These are phyloP conservation scores for Spondyliosoma cantharus DNA, from an alignment of 2,797 vertebrate species.

Conservation along the genomic window DNA sequence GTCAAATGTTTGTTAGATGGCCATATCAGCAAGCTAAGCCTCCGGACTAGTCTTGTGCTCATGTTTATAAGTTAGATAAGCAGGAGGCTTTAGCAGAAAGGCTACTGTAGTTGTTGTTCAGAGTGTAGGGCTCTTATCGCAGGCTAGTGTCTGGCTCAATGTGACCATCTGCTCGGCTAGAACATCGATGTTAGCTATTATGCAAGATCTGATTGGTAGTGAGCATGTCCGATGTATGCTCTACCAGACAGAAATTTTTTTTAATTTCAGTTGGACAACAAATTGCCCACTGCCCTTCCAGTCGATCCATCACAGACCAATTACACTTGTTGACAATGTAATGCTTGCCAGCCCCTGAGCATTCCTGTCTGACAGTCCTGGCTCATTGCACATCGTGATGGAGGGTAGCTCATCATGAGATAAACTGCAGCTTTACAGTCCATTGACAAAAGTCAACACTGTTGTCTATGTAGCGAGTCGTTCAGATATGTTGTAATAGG, in stretches of 20 bases:
- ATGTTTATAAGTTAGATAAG: background rate
- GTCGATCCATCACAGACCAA: constrained; percentile 49
- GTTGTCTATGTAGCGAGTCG: background rate
- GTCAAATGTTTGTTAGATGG: background rate
- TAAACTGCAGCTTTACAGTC: constrained; percentile 22
- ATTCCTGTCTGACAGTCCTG: constrained; percentile 38
- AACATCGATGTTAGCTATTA: too few relatives aligned
- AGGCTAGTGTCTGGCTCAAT: background rate
- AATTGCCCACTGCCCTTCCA: constrained; percentile 34
- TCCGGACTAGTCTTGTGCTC: background rate
- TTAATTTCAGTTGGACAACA: constrained; percentile 15
- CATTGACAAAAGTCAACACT: constrained; percentile 25
- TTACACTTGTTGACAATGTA: constrained; percentile 54
- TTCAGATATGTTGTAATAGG: background rate
- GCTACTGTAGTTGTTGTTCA: background rate
- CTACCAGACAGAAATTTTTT: background rate
- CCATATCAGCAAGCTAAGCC: background rate
- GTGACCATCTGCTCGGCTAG: too few relatives aligned
- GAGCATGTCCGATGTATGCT: too few relatives aligned
- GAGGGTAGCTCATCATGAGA: constrained; percentile 25
- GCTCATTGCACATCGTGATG: constrained; percentile 54
- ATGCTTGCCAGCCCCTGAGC: constrained; percentile 46
- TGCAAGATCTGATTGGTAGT: too few relatives aligned
- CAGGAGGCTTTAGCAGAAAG: background rate
- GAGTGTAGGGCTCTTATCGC: background rate